Evolutionary conservation across 2,113 vertebrate species (phyloP), one percentile per base, ranked within the genome.

Genomic region (Mustelus asterias): DNA sequence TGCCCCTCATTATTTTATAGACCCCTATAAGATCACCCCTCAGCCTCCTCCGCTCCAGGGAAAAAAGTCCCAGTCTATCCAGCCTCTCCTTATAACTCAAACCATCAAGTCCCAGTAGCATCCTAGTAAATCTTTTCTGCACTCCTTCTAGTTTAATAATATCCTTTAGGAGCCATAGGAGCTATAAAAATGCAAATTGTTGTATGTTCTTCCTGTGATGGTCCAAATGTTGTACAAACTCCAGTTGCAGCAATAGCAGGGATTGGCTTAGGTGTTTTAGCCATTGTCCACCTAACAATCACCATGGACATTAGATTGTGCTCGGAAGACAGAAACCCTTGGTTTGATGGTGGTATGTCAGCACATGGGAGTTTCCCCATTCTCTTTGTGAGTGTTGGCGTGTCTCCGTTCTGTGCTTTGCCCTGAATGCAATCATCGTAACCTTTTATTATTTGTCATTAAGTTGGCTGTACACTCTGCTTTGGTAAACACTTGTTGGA

Each of bases 401-500:
- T 76, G 13, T 10, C 41, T 48, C 2, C 54, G 41, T 33, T 72
- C 14, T 60, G 29, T 69, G 44, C 44, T 65, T 41, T 48, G 94
- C 20, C 22, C 69, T 93, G 44, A 48, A 95, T 95, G 94, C 44
- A 76, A 95, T 95, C 94, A 76, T 76, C 44, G 7, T 95, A 48
- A 95, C 13, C 69, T 72, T 70, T 48, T 16, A 41, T 72, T 95
- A 48, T 44, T 95, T 70, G 70, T 95, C 93, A 70, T 70, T n/a
- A 72, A 16, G 20, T 72, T 95, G 94, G 69, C 94, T 76, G 94
- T 33, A 95, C 41, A 76, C 11, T 54, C 24, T 18, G 41, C 94
- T 72, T 95, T 72, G 67, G 94, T 95, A 95, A 95, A 70, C 94
- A 54, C 26, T 54, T 33, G 67, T 54, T 95, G 94, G 69, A 95